These are phyloP conservation scores for Myotis myotis DNA, from an alignment of 2,797 vertebrate species.

Conservation along the genomic window DNA sequence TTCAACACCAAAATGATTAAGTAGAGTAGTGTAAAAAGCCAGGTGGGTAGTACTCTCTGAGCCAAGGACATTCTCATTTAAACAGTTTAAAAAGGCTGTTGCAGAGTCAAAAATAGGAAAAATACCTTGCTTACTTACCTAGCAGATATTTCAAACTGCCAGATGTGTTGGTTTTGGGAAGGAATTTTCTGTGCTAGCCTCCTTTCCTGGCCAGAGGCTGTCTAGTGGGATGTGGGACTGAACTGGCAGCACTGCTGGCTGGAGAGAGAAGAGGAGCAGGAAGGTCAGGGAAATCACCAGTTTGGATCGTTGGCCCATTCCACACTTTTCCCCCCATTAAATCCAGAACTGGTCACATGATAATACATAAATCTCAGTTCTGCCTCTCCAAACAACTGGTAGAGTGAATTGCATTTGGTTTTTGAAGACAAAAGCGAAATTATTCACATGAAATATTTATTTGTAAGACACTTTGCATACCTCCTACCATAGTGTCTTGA, in stretches of 20 bases:
- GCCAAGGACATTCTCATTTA: slow-evolving; percentile 96
- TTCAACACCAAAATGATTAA: slow-evolving; percentile 96
- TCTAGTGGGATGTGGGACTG: background rate
- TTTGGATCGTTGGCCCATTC: slow-evolving; percentile 44
- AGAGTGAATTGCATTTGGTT: background rate
- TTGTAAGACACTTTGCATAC: background rate
- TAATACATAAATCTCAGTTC: slow-evolving; percentile 20
- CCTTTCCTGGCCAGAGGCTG: background rate
- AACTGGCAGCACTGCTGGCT: background rate
- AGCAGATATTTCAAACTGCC: background rate
- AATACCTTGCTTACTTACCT: slow-evolving; percentile 50
- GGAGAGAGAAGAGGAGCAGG: background rate
- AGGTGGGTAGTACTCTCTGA: slow-evolving; percentile 95
- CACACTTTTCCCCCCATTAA: slow-evolving; percentile 68
- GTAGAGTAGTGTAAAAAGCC: slow-evolving; percentile 95
- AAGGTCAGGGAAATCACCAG: slow-evolving; percentile 45
- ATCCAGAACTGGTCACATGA: slow-evolving; percentile 65
- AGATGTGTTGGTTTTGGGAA: background rate
- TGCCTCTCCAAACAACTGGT: background rate
- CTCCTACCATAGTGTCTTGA: background rate
- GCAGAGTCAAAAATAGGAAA: slow-evolving; percentile 59
- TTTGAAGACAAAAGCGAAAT: background rate
- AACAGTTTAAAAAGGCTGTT: slow-evolving; percentile 79
- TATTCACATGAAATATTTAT: background rate
- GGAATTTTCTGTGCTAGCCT: background rate